phyloP scores from a whole-genome alignment of 2,113 vertebrate species.

The Lophotis ruficrista region DNA sequence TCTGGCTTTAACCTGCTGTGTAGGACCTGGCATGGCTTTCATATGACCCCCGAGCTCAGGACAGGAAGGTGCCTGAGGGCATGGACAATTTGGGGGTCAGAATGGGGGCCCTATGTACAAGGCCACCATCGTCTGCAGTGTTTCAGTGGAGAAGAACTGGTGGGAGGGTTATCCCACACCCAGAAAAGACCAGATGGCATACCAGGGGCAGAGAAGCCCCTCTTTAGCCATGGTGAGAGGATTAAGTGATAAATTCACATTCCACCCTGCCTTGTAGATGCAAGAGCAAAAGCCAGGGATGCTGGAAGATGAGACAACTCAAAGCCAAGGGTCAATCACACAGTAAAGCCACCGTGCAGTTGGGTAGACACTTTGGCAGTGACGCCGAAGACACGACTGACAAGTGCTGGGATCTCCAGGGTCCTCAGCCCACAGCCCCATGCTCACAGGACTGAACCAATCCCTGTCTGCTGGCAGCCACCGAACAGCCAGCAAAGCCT shows the following conservation, averaged over 20 bases:
- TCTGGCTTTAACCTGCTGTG: background rate
- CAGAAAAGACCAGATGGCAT: background rate
- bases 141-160: background rate
- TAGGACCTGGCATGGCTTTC: background rate
- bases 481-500: background rate
- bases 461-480: background rate
- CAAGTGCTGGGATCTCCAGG: background rate
- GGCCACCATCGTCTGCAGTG: rapidly evolving
- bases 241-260: background rate
- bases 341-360: background rate
- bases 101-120: background rate
- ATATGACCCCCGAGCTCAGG: background rate
- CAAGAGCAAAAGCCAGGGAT: background rate
- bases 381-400: background rate
- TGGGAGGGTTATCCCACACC: background rate
- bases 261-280: background rate
- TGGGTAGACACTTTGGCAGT: background rate
- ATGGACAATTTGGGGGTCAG: background rate
- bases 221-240: background rate
- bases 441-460: background rate
- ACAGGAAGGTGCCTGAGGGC: background rate
- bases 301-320: background rate
- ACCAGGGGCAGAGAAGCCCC: background rate
- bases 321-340: background rate
- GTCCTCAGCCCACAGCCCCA: background rate